These are phyloP conservation scores for Osmerus mordax DNA, from an alignment of 2,113 vertebrate species.

Conservation along the genomic window DNA sequence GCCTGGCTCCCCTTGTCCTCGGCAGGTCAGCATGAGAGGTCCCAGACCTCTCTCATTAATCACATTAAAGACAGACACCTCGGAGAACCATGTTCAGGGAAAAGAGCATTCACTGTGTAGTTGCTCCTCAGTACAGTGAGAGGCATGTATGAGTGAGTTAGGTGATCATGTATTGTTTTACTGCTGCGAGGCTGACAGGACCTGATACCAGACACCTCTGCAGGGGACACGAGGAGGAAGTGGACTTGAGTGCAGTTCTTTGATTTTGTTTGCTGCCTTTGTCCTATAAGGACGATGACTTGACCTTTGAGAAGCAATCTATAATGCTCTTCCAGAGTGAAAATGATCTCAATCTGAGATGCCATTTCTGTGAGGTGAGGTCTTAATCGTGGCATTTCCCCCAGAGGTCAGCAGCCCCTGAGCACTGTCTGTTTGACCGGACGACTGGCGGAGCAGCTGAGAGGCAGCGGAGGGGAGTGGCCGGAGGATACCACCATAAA, in stretches of 20 bases:
- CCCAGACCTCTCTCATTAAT: slow-evolving; percentile 54
- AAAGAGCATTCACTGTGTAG: not conserved
- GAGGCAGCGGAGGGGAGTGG: not conserved
- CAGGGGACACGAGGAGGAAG: not conserved
- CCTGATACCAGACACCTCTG: slow-evolving; percentile 17
- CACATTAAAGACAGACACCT: slow-evolving; percentile 11
- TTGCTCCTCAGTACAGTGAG: not conserved
- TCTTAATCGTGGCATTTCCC: slow-evolving; percentile 51
- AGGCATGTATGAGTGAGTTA: not conserved
- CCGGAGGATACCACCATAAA: not conserved
- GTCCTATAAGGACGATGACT: slow-evolving; percentile 28
- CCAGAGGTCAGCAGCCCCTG: slow-evolving; percentile 42
- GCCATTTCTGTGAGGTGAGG: slow-evolving; percentile 32
- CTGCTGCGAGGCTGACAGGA: not conserved
- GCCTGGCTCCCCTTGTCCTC: slow-evolving; percentile 13
- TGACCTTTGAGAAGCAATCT: slow-evolving; percentile 55
- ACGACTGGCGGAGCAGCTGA: slow-evolving; percentile 5
- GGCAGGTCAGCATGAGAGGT: slow-evolving; percentile 42
- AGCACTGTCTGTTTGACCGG: slow-evolving; percentile 38
- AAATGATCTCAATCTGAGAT: slow-evolving; percentile 26
- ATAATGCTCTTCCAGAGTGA: slow-evolving; percentile 40
- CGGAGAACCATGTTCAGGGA: too few relatives aligned
- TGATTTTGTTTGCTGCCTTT: slow-evolving; percentile 31
- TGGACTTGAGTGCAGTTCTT: not conserved
- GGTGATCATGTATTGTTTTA: not conserved